Conservation (phyloP, 2,113 vertebrate species). For the Planiliza haematocheilus region DNA sequence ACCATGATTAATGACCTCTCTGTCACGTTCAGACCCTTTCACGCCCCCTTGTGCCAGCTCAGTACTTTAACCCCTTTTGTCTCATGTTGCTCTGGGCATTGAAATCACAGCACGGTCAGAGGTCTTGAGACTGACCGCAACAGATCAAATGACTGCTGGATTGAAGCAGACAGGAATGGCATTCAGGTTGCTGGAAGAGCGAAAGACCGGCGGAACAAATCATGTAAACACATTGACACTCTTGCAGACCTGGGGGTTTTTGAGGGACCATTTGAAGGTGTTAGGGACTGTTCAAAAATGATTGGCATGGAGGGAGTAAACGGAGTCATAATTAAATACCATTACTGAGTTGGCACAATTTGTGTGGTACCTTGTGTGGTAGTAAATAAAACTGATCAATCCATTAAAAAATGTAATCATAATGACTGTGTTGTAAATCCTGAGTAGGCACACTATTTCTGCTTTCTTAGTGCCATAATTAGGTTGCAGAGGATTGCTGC, state of each 20-base stretch:
- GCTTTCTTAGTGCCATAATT: too few species aligned
- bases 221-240: constrained; percentile 4
- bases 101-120: constrained; percentile 61
- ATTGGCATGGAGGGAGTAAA: background rate
- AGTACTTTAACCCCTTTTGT: constrained; percentile 41
- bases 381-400: too few species aligned
- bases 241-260: background rate
- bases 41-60: constrained; percentile 42
- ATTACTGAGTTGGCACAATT: too few species aligned
- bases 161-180: constrained; percentile 37
- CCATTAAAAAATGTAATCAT: too few species aligned
- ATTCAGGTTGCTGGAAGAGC: background rate
- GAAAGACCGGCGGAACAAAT: constrained; percentile 20
- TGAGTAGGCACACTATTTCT: too few species aligned
- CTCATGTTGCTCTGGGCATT: constrained; percentile 54
- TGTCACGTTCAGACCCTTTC: constrained; percentile 55
- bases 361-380: too few species aligned
- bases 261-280: background rate
- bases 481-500: too few species aligned
- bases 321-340: too few species aligned
- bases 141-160: constrained; percentile 63
- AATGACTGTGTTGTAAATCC: too few species aligned
- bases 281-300: background rate
- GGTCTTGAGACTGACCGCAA: constrained; percentile 39
- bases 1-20: constrained; percentile 75